These are phyloP conservation scores for Kradibia gibbosae DNA, from an alignment of 1,140 invertebrate genomes.

Conservation along the genomic window DNA sequence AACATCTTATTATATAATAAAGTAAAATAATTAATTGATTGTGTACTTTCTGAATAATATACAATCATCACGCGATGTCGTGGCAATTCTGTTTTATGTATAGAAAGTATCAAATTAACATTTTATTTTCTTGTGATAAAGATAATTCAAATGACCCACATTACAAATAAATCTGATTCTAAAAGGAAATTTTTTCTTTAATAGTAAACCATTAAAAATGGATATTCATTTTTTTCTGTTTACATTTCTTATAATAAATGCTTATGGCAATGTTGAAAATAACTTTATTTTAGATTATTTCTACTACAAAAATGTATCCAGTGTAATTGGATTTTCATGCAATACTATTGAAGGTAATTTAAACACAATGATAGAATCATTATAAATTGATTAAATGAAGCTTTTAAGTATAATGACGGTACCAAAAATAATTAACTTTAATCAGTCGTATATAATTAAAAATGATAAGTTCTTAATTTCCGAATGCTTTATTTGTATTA, in stretches of 20 bases:
- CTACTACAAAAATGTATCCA: constrained; percentile 50
- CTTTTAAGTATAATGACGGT: no score
- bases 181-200: not conserved
- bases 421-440: no score
- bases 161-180: not conserved
- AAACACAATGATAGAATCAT: not conserved
- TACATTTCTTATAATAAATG: constrained; percentile 12
- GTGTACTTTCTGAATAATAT: not conserved
- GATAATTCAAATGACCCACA: not conserved
- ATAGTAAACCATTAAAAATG: not conserved
- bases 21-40: no score
- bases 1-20: not conserved
- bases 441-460: no score
- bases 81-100: not conserved
- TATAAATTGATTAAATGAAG: not conserved
- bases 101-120: not conserved
- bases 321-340: constrained; percentile 45
- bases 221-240: not conserved
- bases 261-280: constrained; percentile 37
- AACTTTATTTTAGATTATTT: constrained; percentile 51
- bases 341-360: constrained; percentile 23
- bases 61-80: constrained; percentile 1
- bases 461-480: no score
- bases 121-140: not conserved
- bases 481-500: no score